A percentile compares a stretch with the other conserved stretches of the same genome.
These are phyloP conservation scores for Hyaena hyaena DNA, from an alignment of 2,113 vertebrate genomes.

Conservation along the genomic window DNA sequence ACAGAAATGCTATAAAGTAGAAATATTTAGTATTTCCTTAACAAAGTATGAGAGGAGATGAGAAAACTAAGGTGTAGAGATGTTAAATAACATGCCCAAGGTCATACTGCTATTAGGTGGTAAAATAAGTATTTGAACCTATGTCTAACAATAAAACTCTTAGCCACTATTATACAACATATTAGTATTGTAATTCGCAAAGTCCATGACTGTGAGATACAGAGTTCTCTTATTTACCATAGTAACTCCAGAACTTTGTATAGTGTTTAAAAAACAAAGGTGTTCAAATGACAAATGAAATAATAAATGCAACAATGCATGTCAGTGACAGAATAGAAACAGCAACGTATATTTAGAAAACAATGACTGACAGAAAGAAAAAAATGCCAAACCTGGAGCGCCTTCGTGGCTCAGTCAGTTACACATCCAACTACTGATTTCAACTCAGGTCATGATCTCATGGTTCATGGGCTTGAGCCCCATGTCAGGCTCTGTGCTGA, in stretches of 20 bases:
- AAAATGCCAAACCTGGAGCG: too few relatives aligned
- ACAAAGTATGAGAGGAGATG: background rate
- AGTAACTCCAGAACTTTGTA: background rate
- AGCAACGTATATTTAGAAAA: background rate
- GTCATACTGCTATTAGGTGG: background rate
- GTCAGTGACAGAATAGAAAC: background rate
- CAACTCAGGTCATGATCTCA: too few relatives aligned
- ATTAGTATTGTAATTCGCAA: background rate
- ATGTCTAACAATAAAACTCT: background rate
- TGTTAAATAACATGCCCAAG: background rate
- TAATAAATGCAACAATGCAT: background rate
- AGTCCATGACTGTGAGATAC: background rate
- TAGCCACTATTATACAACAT: background rate
- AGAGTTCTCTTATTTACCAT: background rate
- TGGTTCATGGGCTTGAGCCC: too few relatives aligned
- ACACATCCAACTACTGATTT: too few relatives aligned
- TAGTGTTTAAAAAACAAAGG: background rate
- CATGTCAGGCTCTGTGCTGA: too few relatives aligned
- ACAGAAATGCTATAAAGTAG: background rate
- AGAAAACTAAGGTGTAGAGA: background rate
- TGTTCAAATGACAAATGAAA: background rate
- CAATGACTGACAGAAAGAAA: background rate
- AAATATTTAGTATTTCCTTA: background rate
- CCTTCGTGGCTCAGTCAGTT: too few relatives aligned
- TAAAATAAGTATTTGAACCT: background rate